Evolutionary conservation across 2,113 vertebrate genomes (phyloP), one percentile per base, ranked within the genome.

Genomic region (Chitala chitala): DNA sequence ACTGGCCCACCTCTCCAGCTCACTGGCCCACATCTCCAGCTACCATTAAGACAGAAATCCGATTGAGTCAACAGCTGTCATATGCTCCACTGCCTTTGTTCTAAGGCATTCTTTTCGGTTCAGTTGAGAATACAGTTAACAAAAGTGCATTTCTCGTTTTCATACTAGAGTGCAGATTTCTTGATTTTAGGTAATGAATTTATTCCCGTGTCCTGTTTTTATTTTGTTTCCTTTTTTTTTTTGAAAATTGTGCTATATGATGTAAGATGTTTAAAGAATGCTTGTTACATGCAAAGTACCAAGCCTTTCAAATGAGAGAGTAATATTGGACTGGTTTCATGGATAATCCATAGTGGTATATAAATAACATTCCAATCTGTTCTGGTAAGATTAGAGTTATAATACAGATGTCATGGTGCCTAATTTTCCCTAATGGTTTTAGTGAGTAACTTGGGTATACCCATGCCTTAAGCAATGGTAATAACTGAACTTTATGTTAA

Each of bases 391-490:
- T 33, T 51, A 53, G 50, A 44, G 24, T 48, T 53, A 40, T 56
- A 31, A 56, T 69, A 33, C 31, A 36, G 64, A 58, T 58, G 36
- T 58, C 53, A 69, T 33, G 73, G 73, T 44, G 64, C 63, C 73
- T 56, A 54, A 68, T 50, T 48, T 40, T 73, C 71, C 38, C 13
- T 63, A 44, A 46, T 55, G 26, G 20, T 61, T 61, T 63, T 22
- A 55, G 56, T 65, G 51, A 80, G 46, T 55, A 24, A 73, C 17
- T 75, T 22, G 15, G 33, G 69, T 51, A 46, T 77, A 66, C 70
- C 78, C 53, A 69, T 68, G 59, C 70, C 69, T 78, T 75, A 63
- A 75, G 61, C 51, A 48, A 56, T 22, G 38, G 50, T 31, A 65
- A 58, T 22, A 61, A 54, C 44, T 70, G 61, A 17, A 69, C 56